Evolutionary conservation across 2,888 invertebrate genomes (phyloP), one percentile per base, ranked within the genome.

Genomic region (Patella ulyssiponensis): DNA sequence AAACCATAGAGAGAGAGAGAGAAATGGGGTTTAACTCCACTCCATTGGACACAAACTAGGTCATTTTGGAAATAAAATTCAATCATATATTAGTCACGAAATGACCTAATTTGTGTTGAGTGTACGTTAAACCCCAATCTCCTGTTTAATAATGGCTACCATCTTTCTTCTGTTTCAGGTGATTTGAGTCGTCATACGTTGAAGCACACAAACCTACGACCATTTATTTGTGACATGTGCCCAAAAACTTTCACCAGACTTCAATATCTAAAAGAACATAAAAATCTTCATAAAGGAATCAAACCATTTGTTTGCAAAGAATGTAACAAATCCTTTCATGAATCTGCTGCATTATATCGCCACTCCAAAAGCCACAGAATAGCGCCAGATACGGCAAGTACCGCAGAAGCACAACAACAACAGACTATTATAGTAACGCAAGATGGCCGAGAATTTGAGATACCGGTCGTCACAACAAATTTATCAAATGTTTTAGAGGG

Each of bases 221-320:
- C 92, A 2, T 92, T 86, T 83, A 78, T 86, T 9, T 92, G 92
- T 83, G 83, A 87, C 23, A 77, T 90, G 44, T 92, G 92, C 81
- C 88, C 88, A 1, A 91, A 91, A 81, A 89, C 90, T 7, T 92
- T 92, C 83, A 92, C 92, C 23, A 83, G 92, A 23, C 88, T 89
- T 54, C 91, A 91, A 80, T 91, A 92, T 71, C 85, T 92, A 15
- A 90, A 90, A 69, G 92, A 92, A 80, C 92, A 92, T 82, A 88
- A 88, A 83, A 92, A 92, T 80, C 79, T 89, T 2, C 92, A 92
- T 81, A 90, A 87, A 71, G 91, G 91, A 5, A 81, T 86, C 15
- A 91, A 88, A 75, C 92, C 92, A 0, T 92, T 90, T 78, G 77
- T 83, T 7, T 92, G 92, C 81, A 85, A 87, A 56, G 84, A 87